Evolutionary conservation across 1,140 invertebrate genomes (phyloP), one percentile per base, ranked within the genome.

Genomic region (Scaptomyza pallida): DNA sequence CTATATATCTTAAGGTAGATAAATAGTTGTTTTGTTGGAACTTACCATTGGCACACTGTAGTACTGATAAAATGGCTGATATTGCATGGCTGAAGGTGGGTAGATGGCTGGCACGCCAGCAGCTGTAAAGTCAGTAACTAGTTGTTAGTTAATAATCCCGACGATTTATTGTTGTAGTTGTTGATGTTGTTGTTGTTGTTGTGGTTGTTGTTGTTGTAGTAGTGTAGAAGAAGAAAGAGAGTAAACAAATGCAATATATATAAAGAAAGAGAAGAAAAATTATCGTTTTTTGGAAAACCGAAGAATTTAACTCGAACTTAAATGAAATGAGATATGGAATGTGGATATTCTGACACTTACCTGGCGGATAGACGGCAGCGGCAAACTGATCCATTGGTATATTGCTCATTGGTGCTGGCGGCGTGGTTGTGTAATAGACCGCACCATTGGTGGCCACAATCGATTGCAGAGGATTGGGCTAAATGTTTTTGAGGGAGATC

Each of bases 31-130:
- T n/a, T n/a, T n/a, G n/a, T 30, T 35, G 15, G 3, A 10, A 83
- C 85, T 91, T 50, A 91, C 91, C 91, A 91, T 91, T 91, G 91
- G 91, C 86, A 91, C 90, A 72, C 91, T 91, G 78, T 91, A 91
- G 79, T 91, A 91, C 72, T 91, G 91, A 91, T 91, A 91, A 77
- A 91, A 91, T 86, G 91, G 91, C 81, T 91, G 91, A 89, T 91
- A 91, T 89, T 91, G 90, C 90, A 91, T 91, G 83, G 82, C 82
- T 78, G 91, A 90, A 79, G 89, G 91, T 90, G 90, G 91, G 83
- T 91, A 91, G 75, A 91, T 76, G 77, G 91, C 81, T 89, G 91
- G 90, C 71, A 91, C 86, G 61, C 89, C 91, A 78, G 89, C 90
- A 72, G 90, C 89, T 86, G 89, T 82, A 91, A 89, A 90, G 80